A percentile compares a stretch with the other conserved stretches of the same genome.
These are phyloP conservation scores for Diplodus sargus DNA, from an alignment of 2,797 vertebrate species.

Conservation along the genomic window DNA sequence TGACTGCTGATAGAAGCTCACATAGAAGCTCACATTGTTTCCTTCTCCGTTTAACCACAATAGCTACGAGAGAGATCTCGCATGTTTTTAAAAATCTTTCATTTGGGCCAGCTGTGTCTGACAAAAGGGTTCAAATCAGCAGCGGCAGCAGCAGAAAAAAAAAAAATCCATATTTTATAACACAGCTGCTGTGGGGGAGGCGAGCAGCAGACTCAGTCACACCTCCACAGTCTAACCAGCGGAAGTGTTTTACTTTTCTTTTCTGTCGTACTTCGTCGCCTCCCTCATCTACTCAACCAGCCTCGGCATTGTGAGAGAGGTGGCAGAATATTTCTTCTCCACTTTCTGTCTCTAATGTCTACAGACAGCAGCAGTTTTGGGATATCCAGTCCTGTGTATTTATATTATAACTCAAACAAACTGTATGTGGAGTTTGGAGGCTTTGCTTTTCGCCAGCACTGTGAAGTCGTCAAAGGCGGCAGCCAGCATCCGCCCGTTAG, in stretches of 20 bases:
- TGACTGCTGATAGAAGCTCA: not conserved
- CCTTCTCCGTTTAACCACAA: too few species aligned
- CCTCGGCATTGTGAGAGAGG: not conserved
- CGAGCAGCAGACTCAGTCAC: constrained; percentile 45
- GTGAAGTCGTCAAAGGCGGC: constrained; percentile 34
- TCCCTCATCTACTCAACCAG: constrained; percentile 27
- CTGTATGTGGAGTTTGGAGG: constrained; percentile 7
- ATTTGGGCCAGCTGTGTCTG: constrained; percentile 9
- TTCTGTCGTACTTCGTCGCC: constrained; percentile 35
- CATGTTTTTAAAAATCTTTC: not conserved
- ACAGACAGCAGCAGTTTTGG: not conserved
- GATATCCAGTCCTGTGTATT: too few species aligned
- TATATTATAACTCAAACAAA: not conserved
- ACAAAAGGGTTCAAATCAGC: constrained; percentile 19
- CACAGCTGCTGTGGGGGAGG: constrained; percentile 72
- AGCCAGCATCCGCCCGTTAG: constrained; percentile 54
- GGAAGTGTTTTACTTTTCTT: constrained; percentile 63
- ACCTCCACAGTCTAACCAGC: constrained; percentile 59
- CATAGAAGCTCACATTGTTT: not conserved
- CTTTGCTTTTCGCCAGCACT: not conserved
- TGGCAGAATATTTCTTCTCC: not conserved
- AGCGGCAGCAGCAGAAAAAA: not conserved
- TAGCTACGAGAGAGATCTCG: not conserved
- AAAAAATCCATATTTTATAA: not conserved
- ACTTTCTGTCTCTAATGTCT: not conserved